Percentiles rank a stretch among this genome's conserved stretches.
Evolutionary conservation across 2,888 invertebrate genomes (phyloP).

Genomic region (Drosophila paracracens): DNA sequence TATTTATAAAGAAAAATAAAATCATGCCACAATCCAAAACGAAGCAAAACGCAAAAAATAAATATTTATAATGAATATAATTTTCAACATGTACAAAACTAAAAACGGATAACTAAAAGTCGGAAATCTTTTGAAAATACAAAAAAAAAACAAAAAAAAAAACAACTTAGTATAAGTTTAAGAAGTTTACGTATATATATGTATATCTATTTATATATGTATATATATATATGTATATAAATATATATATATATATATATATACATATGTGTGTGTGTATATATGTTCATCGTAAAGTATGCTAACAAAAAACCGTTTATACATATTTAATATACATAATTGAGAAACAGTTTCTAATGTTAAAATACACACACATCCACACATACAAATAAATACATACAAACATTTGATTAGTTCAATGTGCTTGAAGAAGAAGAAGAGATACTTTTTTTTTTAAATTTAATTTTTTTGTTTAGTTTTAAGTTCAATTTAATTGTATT

Average conservation of each 20-base stretch:
- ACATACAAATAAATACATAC: conserved; percentile 11
- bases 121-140: conserved; percentile 36
- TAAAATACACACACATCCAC: conserved; percentile 29
- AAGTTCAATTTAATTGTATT: conserved; percentile 75
- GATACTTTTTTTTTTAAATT: conserved; percentile 33
- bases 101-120: conserved; percentile 33
- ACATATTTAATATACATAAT: conserved; percentile 34
- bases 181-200: conserved; percentile 40
- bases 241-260: conserved; percentile 6
- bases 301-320: conserved; percentile 43
- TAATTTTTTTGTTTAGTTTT: conserved; percentile 71
- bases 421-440: conserved; percentile 18
- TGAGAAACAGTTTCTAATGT: conserved; percentile 41
- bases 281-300: conserved; percentile 44
- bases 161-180: conserved; percentile 8
- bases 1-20: conserved; percentile 6
- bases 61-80: conserved; percentile 61
- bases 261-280: conserved; percentile 32
- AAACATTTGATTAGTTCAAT: conserved; percentile 57
- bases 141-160: conserved; percentile 16
- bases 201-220: conserved; percentile 13
- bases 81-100: conserved; percentile 70
- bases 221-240: background rate
- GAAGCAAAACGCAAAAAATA: conserved; percentile 30
- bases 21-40: conserved; percentile 68